A percentile compares a stretch with the other conserved stretches of the same genome.
These are phyloP conservation scores for Eristalinus aeneus DNA, from an alignment of 2,888 invertebrate genomes.

Conservation along the genomic window DNA sequence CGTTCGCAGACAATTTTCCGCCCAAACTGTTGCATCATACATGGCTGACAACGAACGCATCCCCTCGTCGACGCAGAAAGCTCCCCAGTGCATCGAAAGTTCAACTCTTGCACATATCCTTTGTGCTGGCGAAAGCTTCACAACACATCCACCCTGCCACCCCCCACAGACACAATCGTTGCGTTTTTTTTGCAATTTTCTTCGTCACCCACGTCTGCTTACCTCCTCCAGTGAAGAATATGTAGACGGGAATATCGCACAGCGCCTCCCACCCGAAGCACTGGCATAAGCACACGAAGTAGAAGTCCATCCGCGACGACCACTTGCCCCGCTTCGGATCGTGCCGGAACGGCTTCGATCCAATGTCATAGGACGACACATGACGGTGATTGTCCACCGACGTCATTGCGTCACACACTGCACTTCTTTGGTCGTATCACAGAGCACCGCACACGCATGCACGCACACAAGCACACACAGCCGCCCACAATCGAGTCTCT, in stretches of 20 bases:
- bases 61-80: conserved; percentile 11
- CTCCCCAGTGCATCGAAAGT: conserved; percentile 60
- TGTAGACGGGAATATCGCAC: conserved; percentile 85
- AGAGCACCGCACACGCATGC: not conserved
- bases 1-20: not conserved
- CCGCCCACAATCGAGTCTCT: not conserved
- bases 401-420: conserved; percentile 64
- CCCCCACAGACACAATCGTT: not conserved
- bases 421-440: not conserved
- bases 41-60: not conserved
- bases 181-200: not conserved
- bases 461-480: not conserved
- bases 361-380: conserved; percentile 76
- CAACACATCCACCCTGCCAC: not conserved
- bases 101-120: conserved; percentile 63
- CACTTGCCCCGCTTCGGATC: conserved; percentile 84
- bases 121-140: conserved; percentile 35
- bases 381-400: conserved; percentile 65
- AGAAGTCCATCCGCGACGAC: conserved; percentile 88
- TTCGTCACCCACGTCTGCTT: conserved; percentile 71
- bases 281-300: conserved; percentile 91
- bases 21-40: conserved; percentile 30
- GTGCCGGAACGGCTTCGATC: conserved; percentile 78
- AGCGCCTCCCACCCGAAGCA: conserved; percentile 92
- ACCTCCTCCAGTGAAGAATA: conserved; percentile 77